These are phyloP conservation scores for Eumaeus atala DNA, from an alignment of 1,140 invertebrate genomes.

Conservation along the genomic window DNA sequence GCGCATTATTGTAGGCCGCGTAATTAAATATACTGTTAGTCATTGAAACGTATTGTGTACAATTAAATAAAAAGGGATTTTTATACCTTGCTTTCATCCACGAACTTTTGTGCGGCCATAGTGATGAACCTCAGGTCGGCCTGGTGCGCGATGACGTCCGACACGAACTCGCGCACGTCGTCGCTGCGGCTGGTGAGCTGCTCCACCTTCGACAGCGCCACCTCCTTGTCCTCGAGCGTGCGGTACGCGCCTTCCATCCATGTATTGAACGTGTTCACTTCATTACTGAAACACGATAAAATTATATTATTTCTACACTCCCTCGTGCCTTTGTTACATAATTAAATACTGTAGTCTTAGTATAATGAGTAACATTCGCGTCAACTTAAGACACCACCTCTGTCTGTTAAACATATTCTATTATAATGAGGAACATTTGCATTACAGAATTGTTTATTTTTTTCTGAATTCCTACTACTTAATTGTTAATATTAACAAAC, in stretches of 20 bases:
- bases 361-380: too few species aligned
- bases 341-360: too few species aligned
- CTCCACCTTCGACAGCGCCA: slow-evolving; percentile 86
- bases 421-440: too few species aligned
- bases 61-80: too few species aligned
- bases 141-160: slow-evolving; percentile 95
- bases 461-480: too few species aligned
- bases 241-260: slow-evolving; percentile 90
- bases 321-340: too few species aligned
- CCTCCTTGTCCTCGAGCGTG: slow-evolving; percentile 89
- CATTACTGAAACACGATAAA: slow-evolving; percentile 77
- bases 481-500: too few species aligned
- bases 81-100: slow-evolving; percentile 89
- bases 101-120: slow-evolving; percentile 95
- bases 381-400: too few species aligned
- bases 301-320: too few species aligned
- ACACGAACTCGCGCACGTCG: slow-evolving; percentile 89
- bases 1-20: background rate
- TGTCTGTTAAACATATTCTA: too few species aligned
- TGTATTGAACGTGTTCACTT: slow-evolving; percentile 85
- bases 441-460: too few species aligned
- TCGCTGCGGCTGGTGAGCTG: slow-evolving; percentile 82
- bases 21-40: background rate
- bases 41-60: background rate
- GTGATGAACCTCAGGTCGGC: slow-evolving; percentile 95